phyloP scores from a whole-genome alignment of 2,113 vertebrate genomes.

The Ailuropoda melanoleuca region DNA sequence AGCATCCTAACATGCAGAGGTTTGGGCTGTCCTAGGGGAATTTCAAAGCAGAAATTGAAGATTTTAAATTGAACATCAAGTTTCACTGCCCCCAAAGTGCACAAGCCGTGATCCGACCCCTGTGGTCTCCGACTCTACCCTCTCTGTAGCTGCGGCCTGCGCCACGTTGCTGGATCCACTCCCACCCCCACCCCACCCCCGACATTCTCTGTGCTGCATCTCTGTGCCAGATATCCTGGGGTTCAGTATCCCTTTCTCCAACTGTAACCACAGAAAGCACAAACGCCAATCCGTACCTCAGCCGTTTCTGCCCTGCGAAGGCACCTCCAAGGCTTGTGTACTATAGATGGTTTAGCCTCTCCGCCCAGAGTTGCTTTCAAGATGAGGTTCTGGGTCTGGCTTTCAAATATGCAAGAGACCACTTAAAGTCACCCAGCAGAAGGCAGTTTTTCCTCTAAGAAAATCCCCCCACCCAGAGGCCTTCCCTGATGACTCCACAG shows the following conservation, averaged over 20 bases:
- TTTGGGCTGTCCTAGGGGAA: neutral
- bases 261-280: neutral
- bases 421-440: neutral
- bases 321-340: neutral
- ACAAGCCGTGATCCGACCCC: rapidly evolving
- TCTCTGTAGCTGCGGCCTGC: neutral
- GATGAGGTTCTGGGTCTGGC: neutral
- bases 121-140: neutral
- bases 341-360: neutral
- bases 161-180: rapidly evolving
- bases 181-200: rapidly evolving
- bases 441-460: neutral
- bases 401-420: neutral
- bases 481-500: neutral
- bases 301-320: neutral
- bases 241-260: neutral
- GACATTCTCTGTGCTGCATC: neutral
- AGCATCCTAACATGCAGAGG: neutral
- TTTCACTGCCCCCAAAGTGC: neutral
- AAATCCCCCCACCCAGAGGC: neutral
- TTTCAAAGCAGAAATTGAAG: neutral
- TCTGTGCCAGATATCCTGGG: neutral
- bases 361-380: neutral
- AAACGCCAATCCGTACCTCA: neutral
- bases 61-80: neutral